Conservation (phyloP, 1,140 invertebrate genomes). For the Triops cancriformis region DNA sequence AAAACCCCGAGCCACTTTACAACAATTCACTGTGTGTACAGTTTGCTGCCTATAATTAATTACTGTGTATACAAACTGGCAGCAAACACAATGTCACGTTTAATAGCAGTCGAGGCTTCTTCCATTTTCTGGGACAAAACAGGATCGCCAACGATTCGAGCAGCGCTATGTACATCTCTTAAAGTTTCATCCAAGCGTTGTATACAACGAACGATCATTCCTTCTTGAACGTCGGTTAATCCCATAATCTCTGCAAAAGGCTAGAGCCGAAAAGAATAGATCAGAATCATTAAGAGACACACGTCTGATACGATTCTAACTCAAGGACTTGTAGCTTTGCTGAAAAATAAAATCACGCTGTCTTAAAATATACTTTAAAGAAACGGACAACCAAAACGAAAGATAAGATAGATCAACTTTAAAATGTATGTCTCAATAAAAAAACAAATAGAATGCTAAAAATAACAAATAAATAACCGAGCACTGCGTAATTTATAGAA, state of each 20-base stretch:
- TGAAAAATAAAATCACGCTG: too few species aligned
- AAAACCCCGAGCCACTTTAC: too few species aligned
- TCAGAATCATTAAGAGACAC: neutral
- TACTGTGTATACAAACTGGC: conserved; percentile 84
- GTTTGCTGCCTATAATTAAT: neutral
- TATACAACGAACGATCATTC: conserved; percentile 94
- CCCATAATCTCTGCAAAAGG: conserved; percentile 88
- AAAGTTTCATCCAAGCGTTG: conserved; percentile 90
- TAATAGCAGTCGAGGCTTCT: conserved; percentile 83
- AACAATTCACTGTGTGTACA: neutral
- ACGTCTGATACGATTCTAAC: too few species aligned
- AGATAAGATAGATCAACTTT: too few species aligned
- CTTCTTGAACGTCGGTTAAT: conserved; percentile 91
- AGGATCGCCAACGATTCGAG: conserved; percentile 84
- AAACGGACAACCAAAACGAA: too few species aligned
- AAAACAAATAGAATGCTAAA: too few species aligned
- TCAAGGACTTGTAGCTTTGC: too few species aligned
- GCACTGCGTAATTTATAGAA: too few species aligned
- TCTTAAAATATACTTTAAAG: conserved; percentile 18
- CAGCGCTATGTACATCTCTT: conserved; percentile 84
- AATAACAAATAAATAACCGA: too few species aligned
- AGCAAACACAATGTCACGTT: conserved; percentile 96
- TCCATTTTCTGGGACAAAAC: conserved; percentile 89
- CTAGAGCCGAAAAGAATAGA: conserved; percentile 42
- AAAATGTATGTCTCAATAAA: too few species aligned